Conservation (phyloP, 1,140 invertebrate species). For the Helicoverpa zea region DNA sequence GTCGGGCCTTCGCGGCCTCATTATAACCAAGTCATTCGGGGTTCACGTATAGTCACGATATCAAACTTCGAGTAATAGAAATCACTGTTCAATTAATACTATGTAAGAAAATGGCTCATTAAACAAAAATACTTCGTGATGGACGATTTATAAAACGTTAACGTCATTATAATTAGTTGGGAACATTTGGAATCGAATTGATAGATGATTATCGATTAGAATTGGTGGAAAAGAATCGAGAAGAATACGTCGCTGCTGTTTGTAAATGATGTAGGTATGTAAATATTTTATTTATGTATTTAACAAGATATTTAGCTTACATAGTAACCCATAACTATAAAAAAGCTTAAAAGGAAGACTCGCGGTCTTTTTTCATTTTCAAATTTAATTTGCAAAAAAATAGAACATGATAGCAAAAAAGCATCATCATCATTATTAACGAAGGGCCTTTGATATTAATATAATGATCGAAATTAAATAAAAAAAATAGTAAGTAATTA, state of each 20-base stretch:
- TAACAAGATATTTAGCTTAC: no score
- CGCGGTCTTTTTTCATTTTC: neutral
- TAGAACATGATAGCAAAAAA: neutral
- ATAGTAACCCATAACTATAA: no score
- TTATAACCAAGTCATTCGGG: constrained; percentile 59
- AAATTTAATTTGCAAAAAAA: constrained; percentile 20
- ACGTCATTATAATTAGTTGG: neutral
- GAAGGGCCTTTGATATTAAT: constrained; percentile 64
- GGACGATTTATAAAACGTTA: neutral
- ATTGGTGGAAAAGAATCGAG: no score
- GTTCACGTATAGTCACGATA: constrained; percentile 63
- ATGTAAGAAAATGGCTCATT: neutral
- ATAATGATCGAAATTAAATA: constrained; percentile 62
- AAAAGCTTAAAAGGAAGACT: no score
- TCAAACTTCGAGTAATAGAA: constrained; percentile 38
- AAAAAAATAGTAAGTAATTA: constrained; percentile 47
- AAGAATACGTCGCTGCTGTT: no score
- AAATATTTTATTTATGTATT: no score
- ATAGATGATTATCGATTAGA: no score
- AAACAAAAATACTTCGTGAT: constrained; percentile 1
- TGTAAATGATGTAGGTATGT: no score
- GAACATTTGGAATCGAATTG: no score
- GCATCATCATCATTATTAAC: constrained; percentile 56
- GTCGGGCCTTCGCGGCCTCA: constrained; percentile 65
- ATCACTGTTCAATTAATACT: constrained; percentile 24